These are phyloP conservation scores for Mesochorus sp. DNA, from an alignment of 2,888 invertebrate genomes.

Conservation along the genomic window DNA sequence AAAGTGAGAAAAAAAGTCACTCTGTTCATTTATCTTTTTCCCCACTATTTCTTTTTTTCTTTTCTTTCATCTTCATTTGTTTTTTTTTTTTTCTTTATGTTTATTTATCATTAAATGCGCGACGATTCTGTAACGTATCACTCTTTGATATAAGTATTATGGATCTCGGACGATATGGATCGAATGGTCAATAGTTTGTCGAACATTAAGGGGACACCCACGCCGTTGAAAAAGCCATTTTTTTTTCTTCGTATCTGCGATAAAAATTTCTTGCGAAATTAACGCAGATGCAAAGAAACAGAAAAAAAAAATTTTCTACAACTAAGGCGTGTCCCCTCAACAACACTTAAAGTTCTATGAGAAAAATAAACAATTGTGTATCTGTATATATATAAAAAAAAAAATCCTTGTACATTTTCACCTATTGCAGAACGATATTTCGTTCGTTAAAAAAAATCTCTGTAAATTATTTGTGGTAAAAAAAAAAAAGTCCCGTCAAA, in stretches of 20 bases:
- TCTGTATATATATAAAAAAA: slow-evolving; percentile 43
- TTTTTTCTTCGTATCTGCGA: not conserved
- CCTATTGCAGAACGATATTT: slow-evolving; percentile 14
- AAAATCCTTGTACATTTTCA: slow-evolving; percentile 28
- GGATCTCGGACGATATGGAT: slow-evolving; percentile 70
- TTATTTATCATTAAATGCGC: slow-evolving; percentile 73
- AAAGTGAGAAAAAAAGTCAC: slow-evolving; percentile 65
- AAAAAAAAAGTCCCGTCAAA: not conserved
- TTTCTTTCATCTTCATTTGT: not conserved
- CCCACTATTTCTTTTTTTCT: slow-evolving; percentile 8
- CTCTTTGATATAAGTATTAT: slow-evolving; percentile 73
- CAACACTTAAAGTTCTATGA: not conserved
- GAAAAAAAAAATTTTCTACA: not conserved
- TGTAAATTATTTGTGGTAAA: slow-evolving; percentile 37
- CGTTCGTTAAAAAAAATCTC: slow-evolving; percentile 48
- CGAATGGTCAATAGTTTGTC: slow-evolving; percentile 65
- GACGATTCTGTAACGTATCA: slow-evolving; percentile 75
- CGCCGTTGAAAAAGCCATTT: no score
- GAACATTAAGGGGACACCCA: no score
- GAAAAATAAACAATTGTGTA: not conserved
- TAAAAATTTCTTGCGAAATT: slow-evolving; percentile 2
- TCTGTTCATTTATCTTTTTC: slow-evolving; percentile 3
- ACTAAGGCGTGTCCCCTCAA: no score
- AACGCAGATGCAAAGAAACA: not conserved
- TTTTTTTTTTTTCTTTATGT: slow-evolving; percentile 61